Base-by-base conservation (phyloP, 2,113 vertebrate genomes). In the Phaetusa simplex region DNA sequence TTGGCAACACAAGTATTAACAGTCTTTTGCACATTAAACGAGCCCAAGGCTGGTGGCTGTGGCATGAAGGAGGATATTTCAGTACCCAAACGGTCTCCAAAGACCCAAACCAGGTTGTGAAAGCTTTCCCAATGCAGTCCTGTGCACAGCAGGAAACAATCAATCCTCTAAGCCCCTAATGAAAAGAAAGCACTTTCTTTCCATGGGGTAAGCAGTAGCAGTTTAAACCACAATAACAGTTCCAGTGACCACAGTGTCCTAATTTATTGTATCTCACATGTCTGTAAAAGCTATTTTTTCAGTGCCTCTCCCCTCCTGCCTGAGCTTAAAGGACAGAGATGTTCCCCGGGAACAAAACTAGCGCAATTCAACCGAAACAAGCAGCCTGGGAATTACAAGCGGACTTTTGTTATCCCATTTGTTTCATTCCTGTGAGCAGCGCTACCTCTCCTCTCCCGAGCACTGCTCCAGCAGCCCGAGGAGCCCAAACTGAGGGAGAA, bases 141-240 rank as follows among this genome's bases (percentile, higher is more conserved):
- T 56, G 30, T n/a, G 52, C 64, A 52, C 76, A 86, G 91, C 76
- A 93, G 93, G 84, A 91, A 92, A 82, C 64, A 83, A 93, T 88
- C 97, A 65, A 86, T 96, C 88, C 71, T 62, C 27, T 88, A 67
- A 93, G 86, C 55, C 72, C 90, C 86, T 92, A 64, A 93, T 77
- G 58, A 92, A 83, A 90, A 53, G 82, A 45, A 73, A 93, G 82
- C 55, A 64, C 71, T 96, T 92, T 88, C 88, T 96, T 97, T 94
- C 88, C 95, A 92, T n/a, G 67, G 90, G 96, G 90, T 92, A 92
- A 92, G 94, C 83, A 90, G 88, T 77, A 96, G 92, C 88, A 90
- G 64, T 88, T 96, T 74, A 90, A 92, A 92, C 94, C 94, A 93
- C 95, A 94, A n/a, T 74, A 90, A 86, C 88, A 81, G 86, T 90